These are phyloP conservation scores for Eptatretus burgeri DNA, from an alignment of 2,113 vertebrate species.

Conservation along the genomic window DNA sequence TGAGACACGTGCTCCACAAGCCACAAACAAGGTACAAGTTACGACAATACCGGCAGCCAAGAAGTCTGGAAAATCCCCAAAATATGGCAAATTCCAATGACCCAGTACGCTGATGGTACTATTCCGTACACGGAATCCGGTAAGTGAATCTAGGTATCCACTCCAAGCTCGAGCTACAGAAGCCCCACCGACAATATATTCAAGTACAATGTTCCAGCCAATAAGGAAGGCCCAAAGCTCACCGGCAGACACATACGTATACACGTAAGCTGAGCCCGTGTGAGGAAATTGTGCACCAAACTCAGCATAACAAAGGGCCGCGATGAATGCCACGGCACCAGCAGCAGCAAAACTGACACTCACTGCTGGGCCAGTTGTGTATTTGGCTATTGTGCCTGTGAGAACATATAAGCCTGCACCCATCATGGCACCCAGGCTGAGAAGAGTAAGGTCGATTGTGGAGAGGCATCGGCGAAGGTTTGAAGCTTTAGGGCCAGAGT, in stretches of 20 bases:
- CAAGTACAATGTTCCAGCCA: slow-evolving; percentile 71
- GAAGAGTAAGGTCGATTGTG: slow-evolving; percentile 44
- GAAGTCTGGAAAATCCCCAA: slow-evolving; percentile 56
- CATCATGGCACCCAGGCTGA: slow-evolving; percentile 72
- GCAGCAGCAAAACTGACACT: slow-evolving; percentile 48
- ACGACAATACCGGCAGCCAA: slow-evolving; percentile 23
- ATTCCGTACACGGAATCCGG: slow-evolving; percentile 58
- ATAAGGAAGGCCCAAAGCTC: slow-evolving; percentile 93
- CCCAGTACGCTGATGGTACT: slow-evolving; percentile 48
- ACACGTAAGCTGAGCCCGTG: slow-evolving; percentile 82
- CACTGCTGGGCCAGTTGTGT: slow-evolving; percentile 43
- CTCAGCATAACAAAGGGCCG: slow-evolving; percentile 71
- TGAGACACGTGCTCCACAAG: slow-evolving; percentile 61
- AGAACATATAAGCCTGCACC: slow-evolving; percentile 72
- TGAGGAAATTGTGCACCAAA: slow-evolving; percentile 69
- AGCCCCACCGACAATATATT: slow-evolving; percentile 66
- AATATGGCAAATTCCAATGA: slow-evolving; percentile 41
- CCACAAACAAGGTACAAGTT: slow-evolving; percentile 28
- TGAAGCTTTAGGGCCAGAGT: no score
- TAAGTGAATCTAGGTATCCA: slow-evolving; percentile 65
- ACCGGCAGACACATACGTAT: slow-evolving; percentile 67
- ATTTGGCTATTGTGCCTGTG: slow-evolving; percentile 63
- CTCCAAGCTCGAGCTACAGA: slow-evolving; percentile 78
- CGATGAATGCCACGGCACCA: slow-evolving; percentile 47
- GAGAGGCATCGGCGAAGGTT: slow-evolving; percentile 32